These are phyloP conservation scores for Xanthorhoe designata DNA, from an alignment of 2,888 invertebrate genomes.

Conservation along the genomic window DNA sequence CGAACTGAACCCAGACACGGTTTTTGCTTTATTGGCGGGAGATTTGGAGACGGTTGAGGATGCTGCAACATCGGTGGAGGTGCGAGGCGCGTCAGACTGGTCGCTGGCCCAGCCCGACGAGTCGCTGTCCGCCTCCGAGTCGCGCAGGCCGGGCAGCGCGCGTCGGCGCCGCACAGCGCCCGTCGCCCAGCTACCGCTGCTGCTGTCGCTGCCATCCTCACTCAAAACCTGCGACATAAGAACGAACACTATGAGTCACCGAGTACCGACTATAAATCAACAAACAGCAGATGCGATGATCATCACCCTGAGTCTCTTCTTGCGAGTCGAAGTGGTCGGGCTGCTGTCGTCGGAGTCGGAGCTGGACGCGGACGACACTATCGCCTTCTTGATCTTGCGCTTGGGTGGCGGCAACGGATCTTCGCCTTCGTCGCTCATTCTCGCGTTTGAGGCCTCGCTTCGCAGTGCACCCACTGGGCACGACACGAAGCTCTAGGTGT, in stretches of 20 bases:
- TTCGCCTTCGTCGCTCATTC: constrained; percentile 78
- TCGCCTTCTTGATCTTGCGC: constrained; percentile 70
- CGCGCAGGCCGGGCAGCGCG: constrained; percentile 65
- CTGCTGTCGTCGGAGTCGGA: constrained; percentile 80
- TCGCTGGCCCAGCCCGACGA: constrained; percentile 66
- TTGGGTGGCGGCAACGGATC: constrained; percentile 68
- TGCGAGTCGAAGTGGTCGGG: constrained; percentile 68
- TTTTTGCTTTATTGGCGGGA: constrained; percentile 41
- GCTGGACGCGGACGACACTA: constrained; percentile 68
- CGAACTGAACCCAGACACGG: constrained; percentile 74
- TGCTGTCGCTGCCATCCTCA: constrained; percentile 79
- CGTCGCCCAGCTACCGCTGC: constrained; percentile 72
- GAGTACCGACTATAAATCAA: background rate
- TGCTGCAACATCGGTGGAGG: constrained; percentile 17
- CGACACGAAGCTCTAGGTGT: constrained; percentile 80
- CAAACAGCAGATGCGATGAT: constrained; percentile 39
- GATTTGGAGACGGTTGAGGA: constrained; percentile 35
- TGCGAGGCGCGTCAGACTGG: constrained; percentile 48
- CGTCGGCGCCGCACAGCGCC: constrained; percentile 64
- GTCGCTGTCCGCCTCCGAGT: constrained; percentile 73
- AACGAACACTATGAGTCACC: constrained; percentile 27
- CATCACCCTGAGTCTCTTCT: constrained; percentile 77
- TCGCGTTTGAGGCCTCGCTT: constrained; percentile 56
- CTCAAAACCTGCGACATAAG: constrained; percentile 81
- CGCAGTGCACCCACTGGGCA: constrained; percentile 58